A percentile compares a stretch with the other conserved stretches of the same genome.
phyloP scores from a whole-genome alignment of 2,113 vertebrate genomes.

The Ariopsis seemanni region DNA sequence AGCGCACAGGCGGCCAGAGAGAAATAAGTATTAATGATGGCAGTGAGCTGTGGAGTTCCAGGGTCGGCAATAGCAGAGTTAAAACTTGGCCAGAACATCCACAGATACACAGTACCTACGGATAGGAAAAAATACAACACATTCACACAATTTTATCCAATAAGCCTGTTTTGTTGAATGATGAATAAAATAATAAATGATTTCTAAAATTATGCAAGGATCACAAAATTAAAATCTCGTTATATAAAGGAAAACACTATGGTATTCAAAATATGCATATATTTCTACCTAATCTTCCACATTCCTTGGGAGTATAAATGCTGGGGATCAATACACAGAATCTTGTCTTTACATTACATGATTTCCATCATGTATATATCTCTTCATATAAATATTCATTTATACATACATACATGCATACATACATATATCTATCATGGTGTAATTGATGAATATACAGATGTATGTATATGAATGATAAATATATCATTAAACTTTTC shows the following conservation, averaged over 20 bases:
- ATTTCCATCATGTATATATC: not conserved
- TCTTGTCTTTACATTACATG: not conserved
- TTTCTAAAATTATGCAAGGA: not conserved
- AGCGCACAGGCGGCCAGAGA: slow-evolving; percentile 85
- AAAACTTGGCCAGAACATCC: slow-evolving; percentile 98
- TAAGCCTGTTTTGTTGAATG: not conserved
- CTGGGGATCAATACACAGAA: not conserved
- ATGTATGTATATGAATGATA: not conserved
- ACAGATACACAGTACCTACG: slow-evolving; percentile 78
- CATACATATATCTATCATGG: too few species aligned
- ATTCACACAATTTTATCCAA: not conserved
- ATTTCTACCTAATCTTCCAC: not conserved
- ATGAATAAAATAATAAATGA: not conserved
- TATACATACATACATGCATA: too few species aligned
- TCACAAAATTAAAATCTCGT: not conserved
- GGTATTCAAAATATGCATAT: not conserved
- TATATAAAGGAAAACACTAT: not conserved
- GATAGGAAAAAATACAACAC: not conserved
- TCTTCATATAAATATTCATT: too few species aligned
- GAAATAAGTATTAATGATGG: slow-evolving; percentile 89
- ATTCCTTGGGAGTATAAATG: not conserved
- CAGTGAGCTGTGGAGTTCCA: slow-evolving; percentile 54
- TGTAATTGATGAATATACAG: not conserved
- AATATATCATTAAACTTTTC: not conserved
- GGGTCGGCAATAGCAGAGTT: slow-evolving; percentile 83